These are phyloP conservation scores for Microdon myrmicae DNA, from an alignment of 2,888 invertebrate genomes.

Conservation along the genomic window DNA sequence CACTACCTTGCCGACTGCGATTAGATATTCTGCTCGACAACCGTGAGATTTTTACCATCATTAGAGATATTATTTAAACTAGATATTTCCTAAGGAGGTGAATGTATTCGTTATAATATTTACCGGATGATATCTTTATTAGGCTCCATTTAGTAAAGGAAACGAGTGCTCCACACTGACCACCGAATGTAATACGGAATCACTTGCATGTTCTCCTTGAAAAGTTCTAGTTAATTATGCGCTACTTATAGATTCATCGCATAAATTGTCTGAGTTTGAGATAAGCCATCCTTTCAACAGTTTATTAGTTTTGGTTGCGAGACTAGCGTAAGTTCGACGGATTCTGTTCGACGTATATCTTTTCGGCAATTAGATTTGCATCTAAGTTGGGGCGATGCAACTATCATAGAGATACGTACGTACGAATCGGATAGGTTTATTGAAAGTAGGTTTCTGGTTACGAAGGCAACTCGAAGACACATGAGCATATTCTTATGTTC, in stretches of 20 bases:
- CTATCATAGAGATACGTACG: too few species aligned
- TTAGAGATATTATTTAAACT: conserved; percentile 3
- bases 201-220: conserved; percentile 38
- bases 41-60: conserved; percentile 31
- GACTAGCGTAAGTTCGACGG: too few species aligned
- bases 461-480: conserved; percentile 25
- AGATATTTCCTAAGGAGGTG: neutral
- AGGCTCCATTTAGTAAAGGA: conserved; percentile 6
- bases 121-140: conserved; percentile 34
- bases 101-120: conserved; percentile 5
- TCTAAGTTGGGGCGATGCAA: too few species aligned
- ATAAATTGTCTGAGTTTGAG: too few species aligned
- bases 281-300: too few species aligned
- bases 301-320: too few species aligned
- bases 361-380: too few species aligned
- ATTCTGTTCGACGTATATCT: too few species aligned
- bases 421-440: too few species aligned
- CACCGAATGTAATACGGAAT: conserved; percentile 21
- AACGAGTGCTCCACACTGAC: neutral
- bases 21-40: neutral
- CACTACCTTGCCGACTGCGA: conserved; percentile 16
- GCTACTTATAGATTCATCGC: conserved; percentile 27
- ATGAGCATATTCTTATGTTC: too few species aligned
- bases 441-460: conserved; percentile 43
- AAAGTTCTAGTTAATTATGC: conserved; percentile 25